Evolutionary conservation across 2,888 invertebrate species (phyloP), one percentile per base, ranked within the genome.

Genomic region (Drosophila seclusa): DNA sequence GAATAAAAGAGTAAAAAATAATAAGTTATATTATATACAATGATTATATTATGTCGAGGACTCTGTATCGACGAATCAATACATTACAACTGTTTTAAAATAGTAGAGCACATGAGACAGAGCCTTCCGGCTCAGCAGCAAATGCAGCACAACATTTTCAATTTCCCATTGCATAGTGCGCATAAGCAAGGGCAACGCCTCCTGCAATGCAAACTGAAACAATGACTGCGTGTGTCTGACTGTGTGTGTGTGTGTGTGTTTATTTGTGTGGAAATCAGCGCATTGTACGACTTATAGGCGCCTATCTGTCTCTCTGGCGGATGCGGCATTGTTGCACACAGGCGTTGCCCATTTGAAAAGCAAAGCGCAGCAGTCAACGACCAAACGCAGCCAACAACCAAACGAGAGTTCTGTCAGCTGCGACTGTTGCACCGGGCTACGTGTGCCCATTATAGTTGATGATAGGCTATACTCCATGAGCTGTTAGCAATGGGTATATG

Each of bases 241-340:
- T 31, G 27, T 45, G 27, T 24, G 21, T 42, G 24, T 32, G 18
- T 36, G 27, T 59, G 32, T 58, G 18, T 50, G 48, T n/a, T 21
- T 11, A 42, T 42, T 42, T 54, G 27, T 54, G 27, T 55, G 55
- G 36, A 71, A 78, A 78, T 78, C 78, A 79, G 75, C 67, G 68
- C 78, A 77, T 49, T 67, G 80, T 61, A 62, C 66, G 64, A 66
- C 73, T 64, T 55, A 61, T 66, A 60, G 58, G 42, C 59, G 59
- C 48, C 73, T 70, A 73, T 77, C 65, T 52, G 52, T 10, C 31
- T 60, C 45, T 53, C 62, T 68, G 78, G 67, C 78, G 83, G 78
- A 80, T 80, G 80, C 60, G 60, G 57, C 83, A 82, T 80, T 87
- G 77, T 82, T 67, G 49, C 73, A 42, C 11, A 52, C 57, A 52